Conservation (phyloP, 1,140 invertebrate genomes). For the Cryptotermes secundus region DNA sequence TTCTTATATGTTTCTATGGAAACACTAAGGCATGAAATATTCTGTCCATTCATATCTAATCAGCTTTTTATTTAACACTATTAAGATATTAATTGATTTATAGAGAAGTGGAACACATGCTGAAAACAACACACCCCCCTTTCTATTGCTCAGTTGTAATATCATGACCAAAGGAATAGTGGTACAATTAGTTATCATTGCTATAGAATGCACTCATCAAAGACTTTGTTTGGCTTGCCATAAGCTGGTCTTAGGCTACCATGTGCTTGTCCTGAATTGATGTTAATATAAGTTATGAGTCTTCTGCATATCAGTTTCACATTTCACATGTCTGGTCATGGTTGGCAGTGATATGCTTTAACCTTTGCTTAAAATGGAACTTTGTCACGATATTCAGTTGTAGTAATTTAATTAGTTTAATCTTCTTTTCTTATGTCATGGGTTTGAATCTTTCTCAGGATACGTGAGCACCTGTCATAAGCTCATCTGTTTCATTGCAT, state of each 20-base stretch:
- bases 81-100: too few species aligned
- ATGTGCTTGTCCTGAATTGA: not conserved
- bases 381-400: not conserved
- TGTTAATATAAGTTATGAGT: not conserved
- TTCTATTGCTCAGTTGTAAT: not conserved
- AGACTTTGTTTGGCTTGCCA: not conserved
- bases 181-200: not conserved
- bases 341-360: not conserved
- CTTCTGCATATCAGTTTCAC: not conserved
- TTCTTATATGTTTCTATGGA: too few species aligned
- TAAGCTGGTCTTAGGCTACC: not conserved
- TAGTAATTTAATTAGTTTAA: not conserved
- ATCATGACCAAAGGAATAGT: slow-evolving; percentile 10
- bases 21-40: too few species aligned
- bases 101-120: not conserved
- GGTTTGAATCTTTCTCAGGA: not conserved
- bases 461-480: not conserved
- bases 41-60: too few species aligned
- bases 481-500: not conserved
- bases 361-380: not conserved
- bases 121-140: not conserved
- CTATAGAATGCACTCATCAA: not conserved
- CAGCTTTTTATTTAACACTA: too few species aligned
- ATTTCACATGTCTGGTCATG: not conserved
- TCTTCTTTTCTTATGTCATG: not conserved